phyloP scores from a whole-genome alignment of 1,140 invertebrate species.

The Neocloeon triangulifer region DNA sequence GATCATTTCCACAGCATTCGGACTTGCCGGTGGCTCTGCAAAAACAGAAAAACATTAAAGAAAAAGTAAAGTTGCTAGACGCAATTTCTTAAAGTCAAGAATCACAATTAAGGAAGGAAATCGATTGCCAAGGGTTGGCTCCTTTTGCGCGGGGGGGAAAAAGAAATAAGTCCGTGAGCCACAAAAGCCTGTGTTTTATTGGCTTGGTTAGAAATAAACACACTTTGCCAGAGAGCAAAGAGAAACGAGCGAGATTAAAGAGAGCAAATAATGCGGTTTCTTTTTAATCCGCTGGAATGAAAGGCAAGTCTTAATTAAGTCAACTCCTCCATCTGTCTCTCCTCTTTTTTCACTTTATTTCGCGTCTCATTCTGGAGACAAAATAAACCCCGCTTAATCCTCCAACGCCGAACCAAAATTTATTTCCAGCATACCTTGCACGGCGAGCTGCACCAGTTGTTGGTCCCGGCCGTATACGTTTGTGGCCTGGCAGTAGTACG shows the following conservation, averaged over 20 bases:
- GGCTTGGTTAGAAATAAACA: not conserved
- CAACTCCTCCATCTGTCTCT: too few relatives aligned
- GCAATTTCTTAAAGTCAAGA: conserved; percentile 4
- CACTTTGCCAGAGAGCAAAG: not conserved
- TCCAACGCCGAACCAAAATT: too few relatives aligned
- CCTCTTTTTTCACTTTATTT: too few relatives aligned
- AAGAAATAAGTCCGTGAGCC: not conserved
- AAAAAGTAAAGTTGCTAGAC: not conserved
- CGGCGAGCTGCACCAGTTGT: conserved; percentile 52
- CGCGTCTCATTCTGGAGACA: not conserved
- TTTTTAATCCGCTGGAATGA: not conserved
- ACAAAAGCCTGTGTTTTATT: too few relatives aligned
- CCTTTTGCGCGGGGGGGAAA: too few relatives aligned
- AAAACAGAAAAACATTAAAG: conserved; percentile 7
- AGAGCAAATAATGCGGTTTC: not conserved
- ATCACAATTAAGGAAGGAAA: too few relatives aligned
- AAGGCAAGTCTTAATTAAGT: too few relatives aligned
- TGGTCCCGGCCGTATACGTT: conserved; percentile 66
- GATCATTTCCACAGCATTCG: conserved; percentile 37
- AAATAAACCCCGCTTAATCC: not conserved
- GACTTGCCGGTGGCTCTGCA: conserved; percentile 45
- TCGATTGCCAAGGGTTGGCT: too few relatives aligned
- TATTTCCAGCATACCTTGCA: conserved; percentile 62
- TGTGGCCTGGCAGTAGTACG: conserved; percentile 60
- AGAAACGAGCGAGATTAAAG: not conserved